A percentile compares a stretch with the other conserved stretches of the same genome.
phyloP scores from a whole-genome alignment of 2,797 vertebrate species.

The Nyctibius grandis region DNA sequence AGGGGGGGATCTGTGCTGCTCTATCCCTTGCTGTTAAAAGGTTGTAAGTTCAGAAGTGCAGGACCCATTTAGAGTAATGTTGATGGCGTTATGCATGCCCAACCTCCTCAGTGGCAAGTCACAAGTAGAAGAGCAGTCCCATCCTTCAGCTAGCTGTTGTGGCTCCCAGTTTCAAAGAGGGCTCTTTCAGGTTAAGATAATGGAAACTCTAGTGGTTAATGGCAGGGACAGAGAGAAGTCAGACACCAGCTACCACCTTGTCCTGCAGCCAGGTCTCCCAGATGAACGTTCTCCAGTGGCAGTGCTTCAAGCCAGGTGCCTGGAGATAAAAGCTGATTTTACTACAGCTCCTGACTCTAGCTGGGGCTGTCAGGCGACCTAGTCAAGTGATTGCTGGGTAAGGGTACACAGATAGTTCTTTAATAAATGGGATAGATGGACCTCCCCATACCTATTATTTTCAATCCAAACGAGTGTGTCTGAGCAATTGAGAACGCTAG shows the following conservation, averaged over 20 bases:
- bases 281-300: not conserved
- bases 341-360: not conserved
- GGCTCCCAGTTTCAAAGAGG: not conserved
- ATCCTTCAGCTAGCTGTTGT: not conserved
- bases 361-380: not conserved
- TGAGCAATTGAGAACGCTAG: not conserved
- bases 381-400: not conserved
- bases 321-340: not conserved
- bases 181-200: not conserved
- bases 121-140: not conserved
- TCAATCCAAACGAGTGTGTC: not conserved
- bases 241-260: not conserved
- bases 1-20: not conserved
- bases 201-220: not conserved
- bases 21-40: not conserved
- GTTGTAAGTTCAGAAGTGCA: not conserved
- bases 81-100: not conserved
- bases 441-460: not conserved
- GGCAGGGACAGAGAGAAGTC: not conserved
- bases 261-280: not conserved
- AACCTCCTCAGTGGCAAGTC: not conserved
- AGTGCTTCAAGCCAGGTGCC: not conserved
- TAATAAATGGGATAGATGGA: not conserved
- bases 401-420: fast-evolving
- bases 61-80: not conserved